Evolutionary conservation across 2,797 vertebrate genomes (phyloP).

Genomic region (Pterois miles): DNA sequence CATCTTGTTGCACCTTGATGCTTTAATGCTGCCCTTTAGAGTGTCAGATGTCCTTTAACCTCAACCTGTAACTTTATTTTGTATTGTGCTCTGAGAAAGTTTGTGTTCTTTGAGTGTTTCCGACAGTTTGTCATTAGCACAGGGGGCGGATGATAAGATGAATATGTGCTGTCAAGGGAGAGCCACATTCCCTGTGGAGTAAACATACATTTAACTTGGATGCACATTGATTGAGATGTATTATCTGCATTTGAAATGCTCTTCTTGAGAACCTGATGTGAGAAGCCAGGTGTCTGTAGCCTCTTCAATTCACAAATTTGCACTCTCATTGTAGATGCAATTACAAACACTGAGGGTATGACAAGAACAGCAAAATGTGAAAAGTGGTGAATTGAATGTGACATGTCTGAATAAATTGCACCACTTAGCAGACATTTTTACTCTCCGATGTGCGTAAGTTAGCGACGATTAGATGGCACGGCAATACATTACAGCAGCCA

Average conservation of each 20-base stretch:
- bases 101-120: not conserved
- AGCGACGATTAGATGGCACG: slow-evolving; percentile 41
- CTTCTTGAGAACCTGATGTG: not conserved
- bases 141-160: not conserved
- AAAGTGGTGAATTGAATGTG: slow-evolving; percentile 46
- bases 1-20: not conserved
- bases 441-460: slow-evolving; percentile 22
- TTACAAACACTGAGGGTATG: slow-evolving; percentile 28
- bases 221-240: not conserved
- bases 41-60: slow-evolving; percentile 3
- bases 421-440: slow-evolving; percentile 49
- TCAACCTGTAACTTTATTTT: not conserved
- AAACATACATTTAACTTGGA: not conserved
- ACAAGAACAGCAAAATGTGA: slow-evolving; percentile 38
- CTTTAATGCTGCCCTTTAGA: slow-evolving; percentile 7
- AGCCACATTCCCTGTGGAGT: not conserved
- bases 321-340: slow-evolving; percentile 29
- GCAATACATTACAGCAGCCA: slow-evolving; percentile 29
- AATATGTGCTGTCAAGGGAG: not conserved
- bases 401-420: slow-evolving; percentile 55
- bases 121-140: not conserved
- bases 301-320: slow-evolving; percentile 25
- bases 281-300: slow-evolving; percentile 22
- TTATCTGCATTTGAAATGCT: not conserved
- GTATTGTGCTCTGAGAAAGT: not conserved